These are phyloP conservation scores for Lutjanus campechanus DNA, from an alignment of 2,797 vertebrate species.

Conservation along the genomic window DNA sequence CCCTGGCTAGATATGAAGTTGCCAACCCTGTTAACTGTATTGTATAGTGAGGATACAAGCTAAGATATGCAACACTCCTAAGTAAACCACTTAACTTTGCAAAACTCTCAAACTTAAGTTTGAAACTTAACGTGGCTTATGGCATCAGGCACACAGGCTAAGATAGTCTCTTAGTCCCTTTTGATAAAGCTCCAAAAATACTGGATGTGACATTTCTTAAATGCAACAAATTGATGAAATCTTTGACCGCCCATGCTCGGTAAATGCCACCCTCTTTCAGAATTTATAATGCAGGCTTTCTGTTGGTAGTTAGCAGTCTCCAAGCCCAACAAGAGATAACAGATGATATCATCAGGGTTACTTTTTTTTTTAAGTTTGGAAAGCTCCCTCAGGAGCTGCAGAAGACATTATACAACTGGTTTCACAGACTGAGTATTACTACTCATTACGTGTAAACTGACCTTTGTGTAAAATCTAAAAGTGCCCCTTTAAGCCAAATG, in stretches of 20 bases:
- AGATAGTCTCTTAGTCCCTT: neutral
- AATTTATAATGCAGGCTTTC: neutral
- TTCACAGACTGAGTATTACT: constrained; percentile 4
- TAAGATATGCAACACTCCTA: too few species aligned
- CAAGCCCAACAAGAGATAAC: neutral
- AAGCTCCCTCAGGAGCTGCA: neutral
- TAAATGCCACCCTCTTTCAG: neutral
- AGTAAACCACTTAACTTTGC: too few species aligned
- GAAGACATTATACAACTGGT: constrained; percentile 2
- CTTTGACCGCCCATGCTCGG: neutral
- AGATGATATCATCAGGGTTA: neutral
- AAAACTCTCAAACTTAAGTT: too few species aligned
- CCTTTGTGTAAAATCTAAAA: neutral
- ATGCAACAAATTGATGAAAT: neutral
- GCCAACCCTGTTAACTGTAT: too few species aligned
- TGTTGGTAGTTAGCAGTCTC: neutral
- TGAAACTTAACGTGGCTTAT: too few species aligned
- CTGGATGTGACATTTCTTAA: too few species aligned
- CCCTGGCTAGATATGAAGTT: too few species aligned
- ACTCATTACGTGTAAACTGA: constrained; percentile 4
- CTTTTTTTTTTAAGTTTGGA: neutral
- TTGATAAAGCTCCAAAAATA: neutral
- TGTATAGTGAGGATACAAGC: too few species aligned
- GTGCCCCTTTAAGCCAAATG: neutral
- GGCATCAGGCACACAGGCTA: too few species aligned